A percentile compares a stretch with the other conserved stretches of the same genome.
phyloP scores from a whole-genome alignment of 2,888 invertebrate species.

The Drosophila neonasuta region DNA sequence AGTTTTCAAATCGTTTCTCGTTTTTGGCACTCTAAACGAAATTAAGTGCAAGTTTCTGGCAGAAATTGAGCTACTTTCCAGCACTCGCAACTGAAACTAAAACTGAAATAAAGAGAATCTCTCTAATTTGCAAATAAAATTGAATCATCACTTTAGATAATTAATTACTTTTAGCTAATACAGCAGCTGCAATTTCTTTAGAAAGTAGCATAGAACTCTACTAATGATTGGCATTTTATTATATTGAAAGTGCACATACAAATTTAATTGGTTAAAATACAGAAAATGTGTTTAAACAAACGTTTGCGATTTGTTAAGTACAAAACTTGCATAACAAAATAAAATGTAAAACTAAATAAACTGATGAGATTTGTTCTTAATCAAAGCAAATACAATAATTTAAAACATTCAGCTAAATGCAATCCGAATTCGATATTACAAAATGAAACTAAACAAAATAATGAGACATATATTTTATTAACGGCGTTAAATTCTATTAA shows the following conservation, averaged over 20 bases:
- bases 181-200: not conserved
- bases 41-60: constrained; percentile 47
- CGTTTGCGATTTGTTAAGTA: too few species aligned
- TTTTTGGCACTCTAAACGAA: constrained; percentile 45
- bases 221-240: not conserved
- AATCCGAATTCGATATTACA: too few species aligned
- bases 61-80: constrained; percentile 32
- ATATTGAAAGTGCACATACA: not conserved
- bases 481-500: too few species aligned
- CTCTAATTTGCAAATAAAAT: constrained; percentile 6
- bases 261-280: not conserved
- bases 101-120: not conserved
- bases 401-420: too few species aligned
- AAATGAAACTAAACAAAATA: too few species aligned
- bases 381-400: too few species aligned
- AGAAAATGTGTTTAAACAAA: too few species aligned
- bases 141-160: constrained; percentile 11
- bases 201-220: not conserved
- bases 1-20: constrained; percentile 44
- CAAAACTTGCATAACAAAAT: too few species aligned
- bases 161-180: constrained; percentile 12
- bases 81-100: not conserved
- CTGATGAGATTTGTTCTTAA: too few species aligned
- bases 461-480: too few species aligned
- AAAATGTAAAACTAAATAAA: too few species aligned